phyloP scores from a whole-genome alignment of 2,888 invertebrate genomes.

The Tipula unca region DNA sequence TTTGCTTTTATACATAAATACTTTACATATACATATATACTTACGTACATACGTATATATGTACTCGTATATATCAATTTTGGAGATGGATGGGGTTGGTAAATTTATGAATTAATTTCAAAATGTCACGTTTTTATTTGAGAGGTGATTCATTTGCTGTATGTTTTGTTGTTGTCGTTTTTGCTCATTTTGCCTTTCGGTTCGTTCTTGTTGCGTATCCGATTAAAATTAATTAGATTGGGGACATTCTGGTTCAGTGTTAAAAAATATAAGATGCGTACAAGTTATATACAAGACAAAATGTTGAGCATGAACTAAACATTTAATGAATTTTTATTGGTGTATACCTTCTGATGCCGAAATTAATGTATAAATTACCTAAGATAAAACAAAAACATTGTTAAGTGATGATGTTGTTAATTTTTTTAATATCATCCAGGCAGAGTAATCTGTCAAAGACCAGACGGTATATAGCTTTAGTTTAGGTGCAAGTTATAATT shows the following conservation, averaged over 20 bases:
- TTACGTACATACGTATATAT: too few species aligned
- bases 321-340: not conserved
- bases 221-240: constrained; percentile 8
- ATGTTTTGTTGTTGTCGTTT: not conserved
- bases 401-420: not conserved
- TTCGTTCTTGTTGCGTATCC: not conserved
- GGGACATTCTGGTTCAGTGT: not conserved
- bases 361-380: not conserved
- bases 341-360: not conserved
- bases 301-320: not conserved
- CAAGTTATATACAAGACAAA: not conserved
- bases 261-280: not conserved
- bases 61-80: not conserved
- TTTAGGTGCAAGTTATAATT: too few species aligned
- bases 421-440: not conserved
- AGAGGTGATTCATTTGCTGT: not conserved
- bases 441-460: too few species aligned
- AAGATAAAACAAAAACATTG: not conserved
- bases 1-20: not conserved
- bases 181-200: not conserved
- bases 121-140: not conserved
- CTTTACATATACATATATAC: not conserved
- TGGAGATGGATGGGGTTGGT: not conserved
- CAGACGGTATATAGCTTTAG: too few species aligned
- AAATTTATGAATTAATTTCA: constrained; percentile 2